A percentile compares a stretch with the other conserved stretches of the same genome.
Conservation (phyloP, 2,113 vertebrate species). For the Seriola quinqueradiata region DNA sequence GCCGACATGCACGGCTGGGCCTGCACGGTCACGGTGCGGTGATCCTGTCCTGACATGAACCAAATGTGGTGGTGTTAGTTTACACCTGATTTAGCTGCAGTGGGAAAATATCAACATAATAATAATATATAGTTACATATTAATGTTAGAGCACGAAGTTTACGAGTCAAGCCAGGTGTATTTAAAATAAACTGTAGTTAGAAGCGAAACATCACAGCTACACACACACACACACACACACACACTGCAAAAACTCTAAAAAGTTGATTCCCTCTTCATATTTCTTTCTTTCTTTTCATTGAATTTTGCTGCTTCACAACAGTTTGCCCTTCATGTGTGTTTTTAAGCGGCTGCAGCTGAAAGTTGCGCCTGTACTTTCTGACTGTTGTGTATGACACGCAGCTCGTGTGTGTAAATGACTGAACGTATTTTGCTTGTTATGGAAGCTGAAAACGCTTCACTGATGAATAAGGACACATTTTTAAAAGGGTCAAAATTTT, state of each 20-base stretch:
- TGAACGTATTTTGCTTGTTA: too few species aligned
- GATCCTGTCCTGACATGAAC: not conserved
- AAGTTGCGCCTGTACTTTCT: not conserved
- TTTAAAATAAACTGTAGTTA: not conserved
- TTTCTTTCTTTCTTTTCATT: not conserved
- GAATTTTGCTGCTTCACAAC: not conserved
- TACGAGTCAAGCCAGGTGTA: too few species aligned
- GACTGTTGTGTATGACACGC: too few species aligned
- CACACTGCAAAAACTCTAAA: not conserved
- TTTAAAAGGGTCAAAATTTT: too few species aligned
- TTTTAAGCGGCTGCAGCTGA: not conserved
- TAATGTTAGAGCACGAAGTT: too few species aligned
- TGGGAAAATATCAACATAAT: too few species aligned
- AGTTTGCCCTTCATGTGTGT: not conserved
- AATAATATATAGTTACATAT: too few species aligned
- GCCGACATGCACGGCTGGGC: not conserved
- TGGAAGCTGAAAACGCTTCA: too few species aligned
- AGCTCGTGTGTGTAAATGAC: too few species aligned
- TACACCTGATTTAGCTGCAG: not conserved
- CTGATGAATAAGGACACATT: too few species aligned
- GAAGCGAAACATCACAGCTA: not conserved
- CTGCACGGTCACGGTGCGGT: not conserved
- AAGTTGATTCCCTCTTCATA: too few species aligned
- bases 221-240: not conserved
- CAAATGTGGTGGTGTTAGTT: not conserved